Evolutionary conservation across 2,888 invertebrate genomes (phyloP).

Genomic region (Pristionchus fissidentatus): DNA sequence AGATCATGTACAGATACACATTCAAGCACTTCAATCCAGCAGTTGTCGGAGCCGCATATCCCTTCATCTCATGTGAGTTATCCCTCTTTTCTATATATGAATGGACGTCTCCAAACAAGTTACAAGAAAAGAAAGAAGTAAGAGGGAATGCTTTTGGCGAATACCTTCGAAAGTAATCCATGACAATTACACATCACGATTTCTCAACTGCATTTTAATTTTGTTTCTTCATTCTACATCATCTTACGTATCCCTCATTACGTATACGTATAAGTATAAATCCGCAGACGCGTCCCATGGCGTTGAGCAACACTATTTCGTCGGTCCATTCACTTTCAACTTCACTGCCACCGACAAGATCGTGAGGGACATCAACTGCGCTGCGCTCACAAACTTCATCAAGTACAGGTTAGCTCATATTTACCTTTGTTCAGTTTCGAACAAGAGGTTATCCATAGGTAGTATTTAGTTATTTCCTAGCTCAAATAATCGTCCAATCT

Average conservation of each 20-base stretch:
- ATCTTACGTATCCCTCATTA: not conserved
- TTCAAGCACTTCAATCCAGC: conserved; percentile 22
- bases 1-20: conserved; percentile 24
- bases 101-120: too few species aligned
- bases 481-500: not conserved
- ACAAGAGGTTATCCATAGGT: not conserved
- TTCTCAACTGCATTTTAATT: too few species aligned
- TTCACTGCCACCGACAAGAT: not conserved
- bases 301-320: not conserved
- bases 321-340: not conserved
- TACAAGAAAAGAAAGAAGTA: not conserved
- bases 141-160: not conserved
- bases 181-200: too few species aligned
- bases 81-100: not conserved
- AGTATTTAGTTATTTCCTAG: not conserved
- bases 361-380: not conserved
- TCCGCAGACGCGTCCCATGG: conserved; percentile 26
- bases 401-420: not conserved
- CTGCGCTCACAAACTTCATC: conserved; percentile 22
- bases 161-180: too few species aligned
- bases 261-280: too few species aligned
- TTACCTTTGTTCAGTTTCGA: not conserved
- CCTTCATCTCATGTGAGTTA: conserved; percentile 24
- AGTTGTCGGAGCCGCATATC: not conserved
- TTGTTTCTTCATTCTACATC: too few species aligned